A percentile compares a stretch with the other conserved stretches of the same genome.
Conservation (phyloP, 2,888 invertebrate species). For the Liodrosophila aerea region DNA sequence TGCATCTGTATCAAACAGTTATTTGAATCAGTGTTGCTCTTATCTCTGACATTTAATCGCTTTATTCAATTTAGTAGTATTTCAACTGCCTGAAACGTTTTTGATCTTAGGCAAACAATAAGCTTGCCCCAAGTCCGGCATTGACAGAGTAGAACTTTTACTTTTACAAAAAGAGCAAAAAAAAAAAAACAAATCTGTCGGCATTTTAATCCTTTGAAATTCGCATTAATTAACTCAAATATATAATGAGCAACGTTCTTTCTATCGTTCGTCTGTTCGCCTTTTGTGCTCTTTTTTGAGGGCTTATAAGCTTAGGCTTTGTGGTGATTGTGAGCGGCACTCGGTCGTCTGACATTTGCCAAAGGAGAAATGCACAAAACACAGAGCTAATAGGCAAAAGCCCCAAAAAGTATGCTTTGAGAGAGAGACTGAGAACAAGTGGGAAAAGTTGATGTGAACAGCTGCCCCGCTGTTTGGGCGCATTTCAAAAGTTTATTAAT, state of each 20-base stretch:
- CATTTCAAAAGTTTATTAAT: slow-evolving; percentile 75
- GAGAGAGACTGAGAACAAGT: neutral
- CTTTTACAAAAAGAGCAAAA: slow-evolving; percentile 22
- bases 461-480: slow-evolving; percentile 55
- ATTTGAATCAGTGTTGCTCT: no score
- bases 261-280: slow-evolving; percentile 19
- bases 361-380: slow-evolving; percentile 43
- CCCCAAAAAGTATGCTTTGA: slow-evolving; percentile 27
- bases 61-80: no score
- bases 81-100: no score
- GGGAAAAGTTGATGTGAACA: slow-evolving; percentile 65
- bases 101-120: no score
- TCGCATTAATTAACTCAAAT: slow-evolving; percentile 61
- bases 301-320: slow-evolving; percentile 57
- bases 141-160: neutral
- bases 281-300: slow-evolving; percentile 45
- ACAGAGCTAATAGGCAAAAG: slow-evolving; percentile 46
- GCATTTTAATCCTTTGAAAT: slow-evolving; percentile 60
- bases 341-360: slow-evolving; percentile 48
- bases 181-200: slow-evolving; percentile 40
- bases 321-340: slow-evolving; percentile 41
- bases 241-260: slow-evolving; percentile 47
- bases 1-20: no score
- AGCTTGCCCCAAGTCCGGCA: no score
- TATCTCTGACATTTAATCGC: no score